Evolutionary conservation across 2,797 vertebrate genomes (phyloP), one percentile per base, ranked within the genome.

Genomic region (Xyrichtys novacula): DNA sequence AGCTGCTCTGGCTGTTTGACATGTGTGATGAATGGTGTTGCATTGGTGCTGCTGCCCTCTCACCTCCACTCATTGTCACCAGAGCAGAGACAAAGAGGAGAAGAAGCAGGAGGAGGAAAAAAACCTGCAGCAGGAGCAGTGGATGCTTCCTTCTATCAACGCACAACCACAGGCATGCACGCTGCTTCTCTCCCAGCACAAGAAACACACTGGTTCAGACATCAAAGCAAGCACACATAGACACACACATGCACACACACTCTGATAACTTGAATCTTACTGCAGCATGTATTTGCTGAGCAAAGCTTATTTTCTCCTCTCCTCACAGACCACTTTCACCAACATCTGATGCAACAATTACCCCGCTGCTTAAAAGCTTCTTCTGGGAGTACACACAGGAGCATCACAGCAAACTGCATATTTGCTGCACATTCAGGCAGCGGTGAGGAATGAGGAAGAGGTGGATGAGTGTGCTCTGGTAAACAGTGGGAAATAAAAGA

Each of bases 21-120:
- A 95, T 92, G 93, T 94, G 95, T 98, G 97, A 98, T 98, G 95
- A 97, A 98, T 98, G 95, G 94, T 94, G 89, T 91, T 90, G 90
- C 87, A 84, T 73, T 91, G 91, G 78, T 95, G 93, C 94, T 92
- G 94, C 94, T 96, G 96, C 94, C 96, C 96, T 96, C 94, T 95
- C 93, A 92, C 93, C 95, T 94, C 95, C 89, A 92, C 94, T 96
- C 95, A 92, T 92, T 96, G 96, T 97, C 94, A 96, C 91, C 81
- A 74, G 84, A 79, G 76, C 82, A 74, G 73, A 89, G 88, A 90
- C 87, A 87, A 85, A 91, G 74, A 65, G 63, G 83, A 81, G 92
- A 88, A 93, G 93, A 90, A 91, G 91, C 89, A 48, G 38, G 15
- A 59, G 32, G 26, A 8, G 40, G 40, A 7, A 0, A 58, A 60